Base-by-base conservation (phyloP, 2,113 vertebrate genomes). In the Ammospiza nelsoni region DNA sequence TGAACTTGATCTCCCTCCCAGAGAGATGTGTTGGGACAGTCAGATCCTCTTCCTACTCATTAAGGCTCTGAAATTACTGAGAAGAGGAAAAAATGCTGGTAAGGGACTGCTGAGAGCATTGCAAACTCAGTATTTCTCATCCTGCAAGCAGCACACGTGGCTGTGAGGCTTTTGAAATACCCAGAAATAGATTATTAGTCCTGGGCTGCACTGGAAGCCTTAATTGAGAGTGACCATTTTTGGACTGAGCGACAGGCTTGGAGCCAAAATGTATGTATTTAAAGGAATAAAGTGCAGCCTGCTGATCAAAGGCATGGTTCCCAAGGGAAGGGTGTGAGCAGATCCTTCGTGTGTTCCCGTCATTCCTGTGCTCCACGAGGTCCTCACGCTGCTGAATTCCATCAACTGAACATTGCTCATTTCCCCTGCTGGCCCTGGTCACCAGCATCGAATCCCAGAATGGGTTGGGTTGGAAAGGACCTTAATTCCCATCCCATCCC, bases 231-330 rank as follows among this genome's bases (percentile, higher is more conserved):
- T 29, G 77, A 6, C 41, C 14, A 23, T 85, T 94, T 91, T 91
- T 73, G 75, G 92, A 19, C 51, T 39, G 58, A 49, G 29, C 27
- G 67, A n/a, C n/a, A 51, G 87, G 87, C 84, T 73, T 16, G 11
- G 79, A 71, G 94, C 94, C 95, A 90, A 66, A 80, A 86, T 35
- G 4, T 76, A 52, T 77, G 17, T 90, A 84, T 90, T 93, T 93
- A 63, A 93, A 94, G 68, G n/a, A 55, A 66, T 46, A n/a, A 93
- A 52, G 4, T 77, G 35, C 31, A 49, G 59, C n/a, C 21, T 44
- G 21, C 25, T 24, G 85, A 54, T 37, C 25, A 5, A 37, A 84
- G 77, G 41, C 22, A 29, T 22, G 1, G 16, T 76, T 95, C 93
- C 89, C 84, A 21, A 51, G 74, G 74, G 94, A 87, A 73, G n/a